Evolutionary conservation across 2,113 vertebrate species (phyloP).

Genomic region (Scolopax mira): DNA sequence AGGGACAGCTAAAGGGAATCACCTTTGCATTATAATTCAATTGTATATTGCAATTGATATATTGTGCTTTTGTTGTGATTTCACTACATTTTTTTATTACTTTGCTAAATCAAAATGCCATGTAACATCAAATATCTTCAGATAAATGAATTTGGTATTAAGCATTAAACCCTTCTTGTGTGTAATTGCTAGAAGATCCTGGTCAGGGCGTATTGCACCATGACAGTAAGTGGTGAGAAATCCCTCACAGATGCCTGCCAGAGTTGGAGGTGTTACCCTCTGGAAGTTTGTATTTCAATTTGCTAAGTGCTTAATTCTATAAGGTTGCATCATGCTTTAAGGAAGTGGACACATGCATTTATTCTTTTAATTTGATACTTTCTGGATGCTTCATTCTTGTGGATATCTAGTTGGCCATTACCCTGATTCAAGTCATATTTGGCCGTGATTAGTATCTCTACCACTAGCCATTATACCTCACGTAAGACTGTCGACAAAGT

Average conservation of each 20-base stretch:
- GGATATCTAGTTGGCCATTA: neutral
- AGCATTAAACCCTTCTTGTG: neutral
- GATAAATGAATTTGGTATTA: neutral
- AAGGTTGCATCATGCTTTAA: neutral
- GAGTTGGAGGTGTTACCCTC: neutral
- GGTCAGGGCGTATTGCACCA: neutral
- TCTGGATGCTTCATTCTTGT: neutral
- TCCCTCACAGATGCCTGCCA: neutral
- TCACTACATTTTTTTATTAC: neutral
- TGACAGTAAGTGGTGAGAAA: neutral
- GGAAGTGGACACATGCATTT: neutral
- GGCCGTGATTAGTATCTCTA: neutral
- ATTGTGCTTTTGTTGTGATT: neutral
- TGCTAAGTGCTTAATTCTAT: neutral
- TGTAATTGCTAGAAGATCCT: neutral
- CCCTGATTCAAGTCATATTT: neutral
- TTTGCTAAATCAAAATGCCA: neutral
- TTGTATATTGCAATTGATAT: neutral
- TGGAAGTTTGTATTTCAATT: neutral
- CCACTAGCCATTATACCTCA: neutral
- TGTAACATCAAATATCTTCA: neutral
- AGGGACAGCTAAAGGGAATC: neutral
- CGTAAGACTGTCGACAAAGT: neutral
- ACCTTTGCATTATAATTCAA: neutral
- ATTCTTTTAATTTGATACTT: neutral